These are phyloP conservation scores for Sepiola atlantica DNA, from an alignment of 2,888 invertebrate species.

Conservation along the genomic window DNA sequence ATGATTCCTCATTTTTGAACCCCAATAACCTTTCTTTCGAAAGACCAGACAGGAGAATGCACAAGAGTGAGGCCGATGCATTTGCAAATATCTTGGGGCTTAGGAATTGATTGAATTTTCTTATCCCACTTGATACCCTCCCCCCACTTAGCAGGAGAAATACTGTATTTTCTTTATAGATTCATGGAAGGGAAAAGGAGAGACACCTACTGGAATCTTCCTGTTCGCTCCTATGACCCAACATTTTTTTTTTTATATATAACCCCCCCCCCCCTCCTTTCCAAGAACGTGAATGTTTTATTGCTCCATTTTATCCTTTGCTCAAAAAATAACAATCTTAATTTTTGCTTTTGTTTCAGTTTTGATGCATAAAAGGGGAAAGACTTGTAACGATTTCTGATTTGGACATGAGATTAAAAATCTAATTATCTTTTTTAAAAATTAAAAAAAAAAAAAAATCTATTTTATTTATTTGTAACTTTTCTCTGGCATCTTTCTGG, in stretches of 20 bases:
- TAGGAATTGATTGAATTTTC: conserved; percentile 22
- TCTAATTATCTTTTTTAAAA: not conserved
- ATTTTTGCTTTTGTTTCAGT: not conserved
- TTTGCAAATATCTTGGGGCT: not conserved
- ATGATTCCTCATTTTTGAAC: not conserved
- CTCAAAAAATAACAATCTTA: not conserved
- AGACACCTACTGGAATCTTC: not conserved
- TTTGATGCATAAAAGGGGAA: not conserved
- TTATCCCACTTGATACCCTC: not conserved
- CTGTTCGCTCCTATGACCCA: not conserved
- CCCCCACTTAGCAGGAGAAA: too few relatives aligned
- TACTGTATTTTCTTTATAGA: not conserved
- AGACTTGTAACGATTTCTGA: not conserved
- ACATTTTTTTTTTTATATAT: too few relatives aligned
- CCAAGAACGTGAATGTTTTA: not conserved
- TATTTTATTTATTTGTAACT: not conserved
- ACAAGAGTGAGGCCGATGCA: not conserved
- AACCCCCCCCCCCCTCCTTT: too few relatives aligned
- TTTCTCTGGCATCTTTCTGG: not conserved
- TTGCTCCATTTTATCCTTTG: not conserved
- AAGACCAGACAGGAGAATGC: not conserved
- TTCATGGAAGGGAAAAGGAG: not conserved
- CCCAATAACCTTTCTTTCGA: not conserved
- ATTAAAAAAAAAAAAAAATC: too few relatives aligned
- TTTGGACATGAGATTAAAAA: not conserved